Evolutionary conservation across 2,113 vertebrate species (phyloP).

Genomic region (Jacana jacana): DNA sequence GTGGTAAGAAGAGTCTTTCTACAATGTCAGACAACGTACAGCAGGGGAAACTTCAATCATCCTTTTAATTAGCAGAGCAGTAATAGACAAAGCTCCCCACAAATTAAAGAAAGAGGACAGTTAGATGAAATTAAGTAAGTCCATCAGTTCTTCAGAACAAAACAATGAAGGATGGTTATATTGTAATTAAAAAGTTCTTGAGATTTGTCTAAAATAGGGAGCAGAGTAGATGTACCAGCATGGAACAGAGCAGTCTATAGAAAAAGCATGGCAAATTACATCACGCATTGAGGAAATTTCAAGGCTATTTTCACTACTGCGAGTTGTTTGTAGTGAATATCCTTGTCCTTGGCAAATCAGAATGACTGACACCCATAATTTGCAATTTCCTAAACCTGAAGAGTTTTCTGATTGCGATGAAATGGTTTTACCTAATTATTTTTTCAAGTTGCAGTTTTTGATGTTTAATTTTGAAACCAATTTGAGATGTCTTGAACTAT

Average conservation of each 20-base stretch:
- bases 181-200: conserved; percentile 34
- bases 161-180: not conserved
- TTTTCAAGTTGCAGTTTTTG: conserved; percentile 72
- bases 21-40: conserved; percentile 24
- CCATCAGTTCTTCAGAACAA: conserved; percentile 16
- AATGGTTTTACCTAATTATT: conserved; percentile 75
- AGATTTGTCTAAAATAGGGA: not conserved
- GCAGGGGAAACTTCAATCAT: conserved; percentile 39
- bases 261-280: not conserved
- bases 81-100: conserved; percentile 21
- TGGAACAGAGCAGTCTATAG: not conserved
- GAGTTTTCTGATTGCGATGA: conserved; percentile 65
- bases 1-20: not conserved
- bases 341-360: conserved; percentile 65
- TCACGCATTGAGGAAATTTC: not conserved
- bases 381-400: conserved; percentile 69
- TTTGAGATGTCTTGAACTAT: conserved; percentile 71
- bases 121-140: conserved; percentile 23
- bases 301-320: conserved; percentile 42
- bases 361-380: conserved; percentile 65
- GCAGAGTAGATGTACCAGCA: not conserved
- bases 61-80: conserved; percentile 50
- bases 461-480: conserved; percentile 78
- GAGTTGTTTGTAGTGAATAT: conserved; percentile 47
- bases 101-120: conserved; percentile 36